Conservation (phyloP, 2,113 vertebrate genomes). For the Upupa epops region DNA sequence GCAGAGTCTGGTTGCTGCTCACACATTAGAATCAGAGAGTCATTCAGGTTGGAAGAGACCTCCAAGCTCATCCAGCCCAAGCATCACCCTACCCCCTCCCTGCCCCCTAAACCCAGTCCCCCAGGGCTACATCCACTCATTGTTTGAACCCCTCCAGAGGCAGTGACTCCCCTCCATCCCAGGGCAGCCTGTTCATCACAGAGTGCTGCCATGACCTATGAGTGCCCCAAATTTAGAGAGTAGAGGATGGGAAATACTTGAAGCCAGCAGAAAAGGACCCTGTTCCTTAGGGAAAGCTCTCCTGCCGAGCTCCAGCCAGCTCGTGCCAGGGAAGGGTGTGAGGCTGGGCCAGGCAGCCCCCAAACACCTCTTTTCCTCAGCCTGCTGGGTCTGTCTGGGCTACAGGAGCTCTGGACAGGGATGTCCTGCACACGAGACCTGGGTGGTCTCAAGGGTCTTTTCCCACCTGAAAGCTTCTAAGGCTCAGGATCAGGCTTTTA, state of each 20-base stretch:
- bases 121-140: too few relatives aligned
- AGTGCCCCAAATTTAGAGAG: not conserved
- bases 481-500: not conserved
- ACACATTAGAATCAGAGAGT: too few relatives aligned
- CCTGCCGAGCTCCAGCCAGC: fast-evolving
- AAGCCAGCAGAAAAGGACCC: not conserved
- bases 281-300: not conserved
- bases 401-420: not conserved
- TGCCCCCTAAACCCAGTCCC: too few relatives aligned
- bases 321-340: not conserved
- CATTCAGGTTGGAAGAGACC: too few relatives aligned
- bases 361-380: not conserved
- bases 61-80: too few relatives aligned
- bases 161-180: too few relatives aligned
- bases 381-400: not conserved
- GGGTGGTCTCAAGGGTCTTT: too few relatives aligned
- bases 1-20: not conserved
- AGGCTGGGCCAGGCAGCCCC: not conserved
- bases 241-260: not conserved
- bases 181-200: not conserved
- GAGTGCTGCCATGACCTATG: fast-evolving
- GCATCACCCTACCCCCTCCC: too few relatives aligned
- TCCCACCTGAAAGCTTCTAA: not conserved
- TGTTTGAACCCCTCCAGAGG: too few relatives aligned
- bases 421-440: not conserved